Base-by-base conservation (phyloP, 2,888 invertebrate species). In the Panopea generosa region DNA sequence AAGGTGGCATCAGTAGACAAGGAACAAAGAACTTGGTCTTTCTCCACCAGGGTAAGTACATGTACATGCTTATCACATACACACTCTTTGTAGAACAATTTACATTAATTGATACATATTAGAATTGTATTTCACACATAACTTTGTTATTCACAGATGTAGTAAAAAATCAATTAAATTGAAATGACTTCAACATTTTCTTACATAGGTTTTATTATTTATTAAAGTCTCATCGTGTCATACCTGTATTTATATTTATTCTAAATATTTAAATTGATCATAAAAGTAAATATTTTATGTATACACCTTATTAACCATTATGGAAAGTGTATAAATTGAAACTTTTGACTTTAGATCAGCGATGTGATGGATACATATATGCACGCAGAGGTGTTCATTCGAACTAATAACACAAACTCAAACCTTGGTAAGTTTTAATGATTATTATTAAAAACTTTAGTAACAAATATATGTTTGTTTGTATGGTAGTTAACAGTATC, bases 11-110 rank as follows among this genome's bases (percentile, higher is more conserved):
- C 84, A 29, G 89, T 89, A 27, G 90, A 92, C 80, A 91, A 88
- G 73, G 87, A 91, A 20, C 87, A 91, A 65, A 87, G 87, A 56
- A 89, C 89, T n/a, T 93, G 93, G 93, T 83, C 86, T 27, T 92
- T 92, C 75, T 87, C 80, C 61, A 90, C 87, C 49, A 90, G 85
- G 88, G 92, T 90, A 77, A 77, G 72, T 60, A 24, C 2, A 4
- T 16, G 6, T 29, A 24, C 9, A 22, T 29, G n/a, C 50, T 26
- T n/a, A n/a, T n/a, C 14, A 2, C 40, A 40, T 40, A 40, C 14
- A 40, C 40, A 11, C 9, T 14, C n/a, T n/a, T n/a, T n/a, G n/a
- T n/a, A n/a, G n/a, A n/a, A n/a, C n/a, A n/a, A n/a, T n/a, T n/a
- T n/a, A 40, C 14, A 40, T 40, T 40, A 14, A 7, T 40, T 40